Conservation (phyloP, 2,888 invertebrate species). For the Agrochola circellaris region DNA sequence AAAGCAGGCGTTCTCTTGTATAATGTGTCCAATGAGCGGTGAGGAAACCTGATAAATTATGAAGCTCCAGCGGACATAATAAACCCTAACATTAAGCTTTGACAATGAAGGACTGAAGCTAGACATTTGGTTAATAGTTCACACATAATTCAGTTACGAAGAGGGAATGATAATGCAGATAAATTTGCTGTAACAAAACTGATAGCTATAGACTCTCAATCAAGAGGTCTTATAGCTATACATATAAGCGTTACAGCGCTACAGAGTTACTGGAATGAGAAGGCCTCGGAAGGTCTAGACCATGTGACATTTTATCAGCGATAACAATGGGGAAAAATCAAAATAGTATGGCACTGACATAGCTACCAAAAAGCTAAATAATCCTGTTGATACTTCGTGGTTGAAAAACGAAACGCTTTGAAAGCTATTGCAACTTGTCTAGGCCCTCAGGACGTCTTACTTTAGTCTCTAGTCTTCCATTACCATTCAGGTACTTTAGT, state of each 20-base stretch:
- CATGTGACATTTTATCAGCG: not conserved
- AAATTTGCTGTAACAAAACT: not conserved
- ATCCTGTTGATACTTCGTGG: not conserved
- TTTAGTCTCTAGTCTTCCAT: not conserved
- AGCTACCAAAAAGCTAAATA: not conserved
- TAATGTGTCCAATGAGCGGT: slow-evolving; percentile 40
- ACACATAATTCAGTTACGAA: not conserved
- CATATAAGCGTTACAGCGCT: no score
- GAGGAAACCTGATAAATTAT: not conserved
- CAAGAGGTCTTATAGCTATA: not conserved
- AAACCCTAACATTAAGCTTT: slow-evolving; percentile 32
- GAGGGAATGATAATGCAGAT: no score
- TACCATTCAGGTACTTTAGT: not conserved
- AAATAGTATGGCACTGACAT: not conserved
- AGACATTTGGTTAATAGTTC: not conserved
- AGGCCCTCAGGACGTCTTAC: not conserved
- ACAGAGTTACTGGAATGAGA: not conserved
- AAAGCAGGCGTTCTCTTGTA: slow-evolving; percentile 37
- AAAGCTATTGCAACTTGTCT: not conserved
- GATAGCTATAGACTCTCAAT: not conserved
- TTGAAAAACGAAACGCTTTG: not conserved
- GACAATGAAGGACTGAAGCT: slow-evolving; percentile 22
- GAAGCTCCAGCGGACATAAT: slow-evolving; percentile 19
- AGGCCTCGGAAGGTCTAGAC: not conserved
- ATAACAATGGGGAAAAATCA: not conserved